Evolutionary conservation across 2,113 vertebrate species (phyloP).

Genomic region (Rana temporaria): DNA sequence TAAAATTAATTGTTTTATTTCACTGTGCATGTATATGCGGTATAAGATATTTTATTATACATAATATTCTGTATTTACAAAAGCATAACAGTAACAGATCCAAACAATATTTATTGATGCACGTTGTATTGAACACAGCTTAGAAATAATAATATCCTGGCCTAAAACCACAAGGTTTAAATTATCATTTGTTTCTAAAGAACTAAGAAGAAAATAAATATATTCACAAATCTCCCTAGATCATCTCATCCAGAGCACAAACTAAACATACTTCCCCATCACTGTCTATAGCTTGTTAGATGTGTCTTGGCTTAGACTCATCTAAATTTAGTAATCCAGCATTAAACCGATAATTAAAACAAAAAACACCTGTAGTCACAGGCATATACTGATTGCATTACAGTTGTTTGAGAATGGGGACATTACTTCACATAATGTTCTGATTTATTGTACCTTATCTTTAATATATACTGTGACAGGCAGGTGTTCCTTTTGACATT

Average conservation of each 20-base stretch:
- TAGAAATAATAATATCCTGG: not conserved
- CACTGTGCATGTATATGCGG: no score
- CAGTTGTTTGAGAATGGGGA: not conserved
- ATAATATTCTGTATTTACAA: no score
- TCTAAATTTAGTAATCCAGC: not conserved
- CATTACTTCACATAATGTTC: not conserved
- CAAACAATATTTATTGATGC: no score
- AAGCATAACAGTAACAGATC: no score
- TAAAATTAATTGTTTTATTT: no score
- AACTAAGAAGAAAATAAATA: not conserved
- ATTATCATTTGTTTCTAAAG: not conserved
- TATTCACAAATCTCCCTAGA: no score
- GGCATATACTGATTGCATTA: rapidly evolving
- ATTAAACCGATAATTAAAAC: not conserved
- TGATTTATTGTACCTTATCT: constrained; percentile 40
- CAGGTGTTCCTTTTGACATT: not conserved
- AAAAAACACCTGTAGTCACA: not conserved
- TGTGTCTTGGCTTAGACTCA: constrained; percentile 8
- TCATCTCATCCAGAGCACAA: not conserved
- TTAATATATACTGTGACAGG: not conserved
- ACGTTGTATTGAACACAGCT: not conserved
- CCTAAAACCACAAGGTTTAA: not conserved
- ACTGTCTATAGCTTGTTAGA: constrained; percentile 1
- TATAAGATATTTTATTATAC: no score
- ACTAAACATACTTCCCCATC: not conserved